Conservation (phyloP, 2,888 invertebrate species). For the Epistrophella euchroma region DNA sequence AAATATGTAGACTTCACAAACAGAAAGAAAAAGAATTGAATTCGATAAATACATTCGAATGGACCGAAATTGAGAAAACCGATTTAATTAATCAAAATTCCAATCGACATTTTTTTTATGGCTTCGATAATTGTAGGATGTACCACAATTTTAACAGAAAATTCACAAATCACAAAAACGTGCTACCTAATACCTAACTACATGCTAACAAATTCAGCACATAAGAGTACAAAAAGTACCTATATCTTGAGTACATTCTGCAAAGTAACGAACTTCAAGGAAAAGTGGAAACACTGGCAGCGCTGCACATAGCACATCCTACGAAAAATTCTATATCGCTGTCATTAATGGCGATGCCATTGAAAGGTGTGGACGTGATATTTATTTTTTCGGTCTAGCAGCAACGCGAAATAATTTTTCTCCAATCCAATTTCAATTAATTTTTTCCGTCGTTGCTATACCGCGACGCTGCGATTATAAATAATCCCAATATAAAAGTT, state of each 20-base stretch:
- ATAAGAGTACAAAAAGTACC: too few relatives aligned
- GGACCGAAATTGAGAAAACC: too few relatives aligned
- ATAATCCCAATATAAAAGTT: not conserved
- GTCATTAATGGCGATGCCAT: conserved; percentile 80
- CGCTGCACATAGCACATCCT: conserved; percentile 49
- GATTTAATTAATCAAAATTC: too few relatives aligned
- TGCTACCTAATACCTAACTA: not conserved
- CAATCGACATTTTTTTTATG: too few relatives aligned
- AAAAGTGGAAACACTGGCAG: conserved; percentile 8
- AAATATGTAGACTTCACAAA: too few relatives aligned
- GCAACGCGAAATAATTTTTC: conserved; percentile 70
- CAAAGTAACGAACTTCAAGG: not conserved
- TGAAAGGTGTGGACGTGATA: conserved; percentile 79
- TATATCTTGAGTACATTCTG: too few relatives aligned
- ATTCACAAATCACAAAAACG: not conserved
- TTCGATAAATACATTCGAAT: too few relatives aligned
- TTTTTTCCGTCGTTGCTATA: conserved; percentile 32
- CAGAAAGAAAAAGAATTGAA: too few relatives aligned
- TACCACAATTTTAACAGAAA: too few relatives aligned
- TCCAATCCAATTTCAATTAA: conserved; percentile 49
- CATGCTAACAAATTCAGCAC: not conserved
- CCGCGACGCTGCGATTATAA: conserved; percentile 31
- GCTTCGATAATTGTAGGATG: too few relatives aligned
- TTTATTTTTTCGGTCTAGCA: conserved; percentile 53
- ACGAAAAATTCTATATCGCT: conserved; percentile 75